Base-by-base conservation (phyloP, 1,140 invertebrate species). In the Cheumatopsyche charites region DNA sequence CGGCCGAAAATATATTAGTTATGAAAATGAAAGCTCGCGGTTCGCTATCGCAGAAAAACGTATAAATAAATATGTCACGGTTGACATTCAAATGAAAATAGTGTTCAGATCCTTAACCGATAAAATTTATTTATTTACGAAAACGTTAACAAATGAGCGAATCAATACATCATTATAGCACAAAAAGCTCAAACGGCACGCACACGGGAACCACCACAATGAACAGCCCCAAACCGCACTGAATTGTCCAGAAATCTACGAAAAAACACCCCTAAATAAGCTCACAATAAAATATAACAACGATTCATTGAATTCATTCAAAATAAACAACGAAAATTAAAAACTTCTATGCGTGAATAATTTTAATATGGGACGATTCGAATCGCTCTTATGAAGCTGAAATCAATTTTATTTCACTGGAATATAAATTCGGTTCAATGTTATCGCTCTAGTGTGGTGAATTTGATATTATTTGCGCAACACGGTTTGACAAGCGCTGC, bases 31-130 rank as follows among this genome's bases (percentile, higher is more conserved):
- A 36, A 36, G 29, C 29, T 36, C 29, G 29, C 29, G 29, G 29
- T 36, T 36, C 29, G 29, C 25, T 62, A 62, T 62, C 61, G 61
- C 25, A 15, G 26, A 62, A 15, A 62, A 36, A 47, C 52, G 52
- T 45, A 66, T 66, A 66, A 66, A 66, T 66, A 66, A 66, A 66
- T 66, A 66, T 29, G 63, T 66, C 63, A 45, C 23, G 63, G 63
- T 45, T 66, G 63, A 66, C 63, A 47, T 47, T 45, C 43, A 43
- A 47, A 26, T 47, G 63, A 66, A 66, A 66, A 66, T 45, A 47
- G 15, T 47, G 41, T 3, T 15, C n/a, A 43, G 63, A 66, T 66
- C 23, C n/a, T n/a, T 36, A 9, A n/a, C 2, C 43, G 63, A 66
- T 66, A 66, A 47, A 15, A 29, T 66, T 45, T 66, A 66, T 45